Evolutionary conservation across 1,140 invertebrate genomes (phyloP), one percentile per base, ranked within the genome.

Genomic region (Spodoptera litura): DNA sequence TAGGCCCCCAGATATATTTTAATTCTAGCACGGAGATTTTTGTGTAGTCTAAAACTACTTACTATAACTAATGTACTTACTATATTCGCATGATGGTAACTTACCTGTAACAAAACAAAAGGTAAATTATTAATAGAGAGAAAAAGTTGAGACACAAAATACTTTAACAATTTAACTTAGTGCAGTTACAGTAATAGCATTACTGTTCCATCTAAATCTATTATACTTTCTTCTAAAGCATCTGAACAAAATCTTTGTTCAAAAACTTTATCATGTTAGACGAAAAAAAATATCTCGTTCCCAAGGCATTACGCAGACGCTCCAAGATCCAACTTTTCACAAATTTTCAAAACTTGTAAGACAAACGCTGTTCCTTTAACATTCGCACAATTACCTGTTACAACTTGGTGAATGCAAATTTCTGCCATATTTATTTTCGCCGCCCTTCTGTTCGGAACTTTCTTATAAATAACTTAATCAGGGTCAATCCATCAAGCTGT

Each of bases 401-500:
- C 74, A 77, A 77, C 59, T 77, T 75, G 51, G 62, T 61, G 62
- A 77, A 77, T 77, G 61, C 74, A 77, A 77, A 77, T 68, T 77
- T 55, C 62, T 49, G 31, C 74, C 62, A 77, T 77, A 75, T 77
- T 77, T 66, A 77, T 77, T 55, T 77, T 66, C 31, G 74, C 72
- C 72, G 38, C 74, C 61, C 62, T 77, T 68, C 62, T 77, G 61
- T 66, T 77, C 38, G 44, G 61, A 77, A 77, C 74, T 66, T 77
- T 77, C 51, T 77, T 68, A 76, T 75, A 77, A 82, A 79, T 79
- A 75, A 77, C 78, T 59, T 78, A 83, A 82, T 82, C 78, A 79
- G 73, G 49, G 78, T 62, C 75, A 78, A 82, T 82, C 82, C 77
- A 83, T 83, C 82, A 83, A 79, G 44, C 73, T 81, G 82, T 78